A percentile compares a stretch with the other conserved stretches of the same genome.
These are phyloP conservation scores for Argopecten irradians DNA, from an alignment of 1,140 invertebrate genomes.

Conservation along the genomic window DNA sequence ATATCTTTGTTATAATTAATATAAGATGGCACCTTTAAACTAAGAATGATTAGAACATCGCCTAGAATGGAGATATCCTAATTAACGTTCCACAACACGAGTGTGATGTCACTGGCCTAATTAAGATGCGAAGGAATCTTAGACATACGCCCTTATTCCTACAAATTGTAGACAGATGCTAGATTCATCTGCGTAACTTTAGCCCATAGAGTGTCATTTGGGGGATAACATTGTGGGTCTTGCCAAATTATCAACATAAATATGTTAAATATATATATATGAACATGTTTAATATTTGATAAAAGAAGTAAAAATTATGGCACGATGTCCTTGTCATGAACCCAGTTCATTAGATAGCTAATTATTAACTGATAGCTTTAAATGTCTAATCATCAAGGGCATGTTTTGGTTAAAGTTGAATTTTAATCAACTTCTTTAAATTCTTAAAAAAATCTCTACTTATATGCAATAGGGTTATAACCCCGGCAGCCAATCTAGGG, in stretches of 20 bases:
- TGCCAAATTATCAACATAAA: neutral
- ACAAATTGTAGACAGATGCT: neutral
- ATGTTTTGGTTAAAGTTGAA: no score
- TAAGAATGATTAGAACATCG: neutral
- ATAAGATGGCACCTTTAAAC: neutral
- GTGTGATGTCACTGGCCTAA: neutral
- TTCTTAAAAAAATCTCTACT: no score
- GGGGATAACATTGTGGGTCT: neutral
- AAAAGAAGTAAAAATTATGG: neutral
- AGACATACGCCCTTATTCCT: neutral
- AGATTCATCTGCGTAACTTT: neutral
- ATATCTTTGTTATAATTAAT: neutral
- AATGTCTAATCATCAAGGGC: no score
- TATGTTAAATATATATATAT: no score
- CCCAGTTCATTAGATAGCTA: neutral
- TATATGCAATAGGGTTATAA: no score
- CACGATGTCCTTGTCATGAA: neutral
- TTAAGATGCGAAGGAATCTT: neutral
- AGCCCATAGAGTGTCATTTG: neutral
- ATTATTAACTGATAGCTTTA: neutral
- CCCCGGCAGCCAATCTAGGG: neutral
- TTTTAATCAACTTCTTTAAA: no score
- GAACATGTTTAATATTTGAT: neutral
- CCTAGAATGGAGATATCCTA: conserved; percentile 12
- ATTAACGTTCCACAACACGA: neutral